Percentiles rank a stretch among this genome's conserved stretches.
Conservation (phyloP, 2,888 invertebrate genomes). For the Perithous albicinctus region DNA sequence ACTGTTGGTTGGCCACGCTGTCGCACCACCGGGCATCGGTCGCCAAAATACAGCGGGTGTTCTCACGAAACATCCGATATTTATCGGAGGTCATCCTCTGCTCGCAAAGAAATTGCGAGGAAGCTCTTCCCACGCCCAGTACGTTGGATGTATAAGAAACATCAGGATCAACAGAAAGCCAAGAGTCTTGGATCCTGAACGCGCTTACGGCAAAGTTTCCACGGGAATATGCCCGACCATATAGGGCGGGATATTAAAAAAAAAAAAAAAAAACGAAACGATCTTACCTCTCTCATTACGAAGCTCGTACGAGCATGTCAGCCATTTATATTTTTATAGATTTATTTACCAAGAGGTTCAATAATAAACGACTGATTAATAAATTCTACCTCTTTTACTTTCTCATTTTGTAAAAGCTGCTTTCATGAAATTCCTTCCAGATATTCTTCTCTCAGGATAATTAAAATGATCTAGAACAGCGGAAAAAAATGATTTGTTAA, state of each 20-base stretch:
- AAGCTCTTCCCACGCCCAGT: conserved; percentile 89
- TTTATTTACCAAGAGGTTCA: conserved; percentile 35
- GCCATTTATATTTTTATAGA: conserved; percentile 40
- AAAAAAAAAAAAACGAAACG: conserved; percentile 39
- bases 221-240: conserved; percentile 93
- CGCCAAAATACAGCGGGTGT: conserved; percentile 88
- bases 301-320: conserved; percentile 11
- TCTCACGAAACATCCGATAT: conserved; percentile 94
- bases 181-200: conserved; percentile 86
- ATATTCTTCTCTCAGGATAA: no score
- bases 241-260: conserved; percentile 83
- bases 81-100: conserved; percentile 94
- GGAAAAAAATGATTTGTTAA: no score
- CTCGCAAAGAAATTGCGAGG: conserved; percentile 86
- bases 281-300: conserved; percentile 55
- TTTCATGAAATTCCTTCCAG: no score
- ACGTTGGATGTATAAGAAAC: conserved; percentile 92
- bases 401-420: no score
- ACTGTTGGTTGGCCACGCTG: conserved; percentile 93
- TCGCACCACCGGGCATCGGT: conserved; percentile 91
- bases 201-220: conserved; percentile 90
- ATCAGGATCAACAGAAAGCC: conserved; percentile 87
- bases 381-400: conserved; percentile 10
- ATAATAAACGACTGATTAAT: conserved; percentile 60
- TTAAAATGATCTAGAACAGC: no score